Percentiles rank a stretch among this genome's conserved stretches.
Conservation (phyloP, 2,113 vertebrate genomes). For the Noturus placidus region DNA sequence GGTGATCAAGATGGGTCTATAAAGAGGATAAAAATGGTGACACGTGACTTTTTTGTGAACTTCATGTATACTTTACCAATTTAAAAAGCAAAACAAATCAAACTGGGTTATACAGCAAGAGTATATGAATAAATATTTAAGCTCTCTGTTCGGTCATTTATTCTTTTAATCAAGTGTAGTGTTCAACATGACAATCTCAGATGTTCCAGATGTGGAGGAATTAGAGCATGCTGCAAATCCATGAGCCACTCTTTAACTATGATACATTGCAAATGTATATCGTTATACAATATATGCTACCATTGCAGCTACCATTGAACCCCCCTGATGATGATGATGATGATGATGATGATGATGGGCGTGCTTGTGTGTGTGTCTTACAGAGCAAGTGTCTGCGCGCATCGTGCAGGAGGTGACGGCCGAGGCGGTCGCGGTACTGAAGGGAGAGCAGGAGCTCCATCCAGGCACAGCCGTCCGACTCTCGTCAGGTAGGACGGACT, state of each 20-base stretch:
- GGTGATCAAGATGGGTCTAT: too few relatives aligned
- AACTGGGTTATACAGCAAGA: too few relatives aligned
- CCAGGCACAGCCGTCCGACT: constrained; percentile 80
- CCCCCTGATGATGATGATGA: not conserved
- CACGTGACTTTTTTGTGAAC: not conserved
- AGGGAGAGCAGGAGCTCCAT: constrained; percentile 92
- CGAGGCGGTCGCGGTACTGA: constrained; percentile 95
- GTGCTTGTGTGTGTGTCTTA: constrained; percentile 56
- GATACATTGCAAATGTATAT: not conserved
- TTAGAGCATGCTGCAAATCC: not conserved
- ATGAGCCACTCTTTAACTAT: not conserved
- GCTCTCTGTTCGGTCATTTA: too few relatives aligned
- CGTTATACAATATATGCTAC: not conserved
- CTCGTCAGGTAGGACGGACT: constrained; percentile 82
- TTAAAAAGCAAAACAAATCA: not conserved
- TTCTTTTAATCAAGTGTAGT: too few relatives aligned
- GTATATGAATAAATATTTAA: not conserved
- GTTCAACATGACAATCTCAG: too few relatives aligned
- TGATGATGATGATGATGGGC: not conserved
- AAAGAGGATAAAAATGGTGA: too few relatives aligned
- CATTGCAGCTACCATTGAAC: not conserved
- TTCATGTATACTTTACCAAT: not conserved
- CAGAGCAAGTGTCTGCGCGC: constrained; percentile 96
- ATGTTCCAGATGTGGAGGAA: not conserved
- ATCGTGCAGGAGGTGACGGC: constrained; percentile 99